Conservation (phyloP, 1,140 invertebrate species). For the Chironomus striatipennis region DNA sequence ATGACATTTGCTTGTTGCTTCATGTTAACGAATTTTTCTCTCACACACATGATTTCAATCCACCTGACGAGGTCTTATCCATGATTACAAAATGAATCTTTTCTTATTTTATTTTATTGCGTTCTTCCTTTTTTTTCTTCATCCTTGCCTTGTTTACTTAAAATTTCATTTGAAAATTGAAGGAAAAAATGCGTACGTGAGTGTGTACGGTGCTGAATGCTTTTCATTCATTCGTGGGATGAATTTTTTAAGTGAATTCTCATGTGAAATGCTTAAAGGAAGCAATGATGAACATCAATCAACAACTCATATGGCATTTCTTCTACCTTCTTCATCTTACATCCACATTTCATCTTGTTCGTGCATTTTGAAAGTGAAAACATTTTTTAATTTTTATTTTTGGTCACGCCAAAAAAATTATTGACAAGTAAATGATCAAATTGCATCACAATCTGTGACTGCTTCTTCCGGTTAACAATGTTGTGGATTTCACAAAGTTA, state of each 20-base stretch:
- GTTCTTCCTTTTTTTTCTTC: not conserved
- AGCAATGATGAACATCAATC: not conserved
- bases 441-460: not conserved
- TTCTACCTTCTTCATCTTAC: not conserved
- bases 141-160: too few species aligned
- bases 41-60: too few species aligned
- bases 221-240: not conserved
- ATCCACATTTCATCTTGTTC: not conserved
- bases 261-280: not conserved
- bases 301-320: conserved; percentile 6
- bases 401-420: too few species aligned
- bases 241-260: not conserved
- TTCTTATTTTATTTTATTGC: not conserved
- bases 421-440: too few species aligned
- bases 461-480: not conserved
- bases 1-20: not conserved
- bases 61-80: not conserved
- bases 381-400: not conserved
- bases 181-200: too few species aligned
- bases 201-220: too few species aligned
- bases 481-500: not conserved
- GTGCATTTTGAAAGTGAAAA: not conserved
- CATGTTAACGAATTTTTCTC: too few species aligned
- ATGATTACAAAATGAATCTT: not conserved
- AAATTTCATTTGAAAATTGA: not conserved